Conservation (phyloP, 2,888 invertebrate species). For the Caenorhabditis imperialis region DNA sequence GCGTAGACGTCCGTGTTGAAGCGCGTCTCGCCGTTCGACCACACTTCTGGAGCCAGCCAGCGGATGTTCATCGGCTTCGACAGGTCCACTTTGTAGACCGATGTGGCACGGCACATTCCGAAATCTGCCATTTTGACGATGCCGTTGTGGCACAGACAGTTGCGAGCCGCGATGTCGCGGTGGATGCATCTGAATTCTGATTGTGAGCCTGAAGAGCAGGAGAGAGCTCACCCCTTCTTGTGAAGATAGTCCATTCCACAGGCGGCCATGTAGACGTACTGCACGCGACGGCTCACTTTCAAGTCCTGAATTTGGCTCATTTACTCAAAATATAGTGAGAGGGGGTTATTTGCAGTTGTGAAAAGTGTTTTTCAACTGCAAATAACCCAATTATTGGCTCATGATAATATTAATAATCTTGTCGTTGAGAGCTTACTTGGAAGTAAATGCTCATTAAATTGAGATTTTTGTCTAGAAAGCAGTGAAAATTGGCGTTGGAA, state of each 20-base stretch:
- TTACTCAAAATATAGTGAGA: no score
- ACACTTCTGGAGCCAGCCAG: constrained; percentile 74
- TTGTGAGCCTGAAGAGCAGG: background rate
- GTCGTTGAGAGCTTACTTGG: no score
- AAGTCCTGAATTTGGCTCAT: constrained; percentile 8
- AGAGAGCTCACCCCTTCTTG: constrained; percentile 52
- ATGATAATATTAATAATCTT: no score
- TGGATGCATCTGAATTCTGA: no score
- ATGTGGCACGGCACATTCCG: constrained; percentile 69
- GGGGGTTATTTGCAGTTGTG: no score
- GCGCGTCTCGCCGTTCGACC: constrained; percentile 70
- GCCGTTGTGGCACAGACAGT: constrained; percentile 67
- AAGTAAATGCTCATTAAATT: no score
- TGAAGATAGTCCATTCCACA: constrained; percentile 71
- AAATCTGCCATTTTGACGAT: constrained; percentile 72
- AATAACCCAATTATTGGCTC: no score
- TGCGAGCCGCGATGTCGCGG: constrained; percentile 72
- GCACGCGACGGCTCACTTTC: constrained; percentile 15
- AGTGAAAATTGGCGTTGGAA: no score
- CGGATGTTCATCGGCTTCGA: constrained; percentile 71
- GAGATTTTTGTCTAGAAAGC: no score
- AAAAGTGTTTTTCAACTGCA: no score
- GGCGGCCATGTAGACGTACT: constrained; percentile 43
- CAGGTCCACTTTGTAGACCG: constrained; percentile 66
- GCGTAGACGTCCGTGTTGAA: constrained; percentile 72